Evolutionary conservation across 2,888 invertebrate species (phyloP), one percentile per base, ranked within the genome.

Genomic region (Phoronis australis): DNA sequence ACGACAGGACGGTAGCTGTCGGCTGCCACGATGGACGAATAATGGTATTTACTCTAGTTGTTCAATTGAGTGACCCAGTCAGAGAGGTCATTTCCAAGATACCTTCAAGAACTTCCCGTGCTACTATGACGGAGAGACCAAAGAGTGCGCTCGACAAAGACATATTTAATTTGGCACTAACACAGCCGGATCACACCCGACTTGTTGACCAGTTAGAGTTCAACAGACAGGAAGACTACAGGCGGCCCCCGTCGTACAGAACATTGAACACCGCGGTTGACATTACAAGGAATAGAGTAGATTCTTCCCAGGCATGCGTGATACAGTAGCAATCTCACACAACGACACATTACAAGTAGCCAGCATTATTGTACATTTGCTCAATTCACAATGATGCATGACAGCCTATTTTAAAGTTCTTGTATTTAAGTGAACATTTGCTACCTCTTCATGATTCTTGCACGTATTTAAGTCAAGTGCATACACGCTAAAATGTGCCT

Each of bases 11-110:
- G 0, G 50, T 72, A 21, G 59, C 60, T n/a, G 64, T 70, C 1
- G 69, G 71, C 3, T 68, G 68, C 37, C 48, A 60, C 3, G 70
- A 72, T 43, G 69, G 70, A 1, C 55, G 69, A 2, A 59, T 70
- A 12, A 58, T 70, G 56, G 58, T 69, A 4, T 54, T 71, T 3
- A 59, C 60, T 37, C 50, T 69, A 6, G 59, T 67, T 27, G 51
- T 70, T 3, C 67, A 62, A 18, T 50, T 61, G 4, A 52, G 60
- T 22, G 69, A 69, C 39, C 69, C 67, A 0, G 53, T 66, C 27
- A 48, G 43, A 18, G 69, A 71, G 44, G 41, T 62, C 18, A 61
- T 69, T 39, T 49, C 53, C 24, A 54, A 61, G 22, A 48, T 69
- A 6, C 65, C 64, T 4, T 65, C 62, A 18, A 37, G 56, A 24